Conservation (phyloP, 2,888 invertebrate genomes). For the Andrena dorsata region DNA sequence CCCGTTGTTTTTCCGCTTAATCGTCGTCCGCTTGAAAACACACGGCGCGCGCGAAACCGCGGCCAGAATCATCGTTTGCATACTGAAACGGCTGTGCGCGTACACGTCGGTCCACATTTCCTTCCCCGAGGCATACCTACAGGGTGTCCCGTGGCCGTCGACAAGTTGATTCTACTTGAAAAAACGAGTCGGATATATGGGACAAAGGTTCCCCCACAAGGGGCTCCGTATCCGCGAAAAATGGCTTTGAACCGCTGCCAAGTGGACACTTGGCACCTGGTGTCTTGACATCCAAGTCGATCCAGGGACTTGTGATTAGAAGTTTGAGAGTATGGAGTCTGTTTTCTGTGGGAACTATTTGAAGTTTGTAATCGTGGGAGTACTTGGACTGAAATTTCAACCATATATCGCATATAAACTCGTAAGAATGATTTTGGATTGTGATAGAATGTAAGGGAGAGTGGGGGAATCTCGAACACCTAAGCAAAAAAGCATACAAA, state of each 20-base stretch:
- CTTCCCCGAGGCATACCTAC: background rate
- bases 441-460: no score
- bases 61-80: conserved; percentile 14
- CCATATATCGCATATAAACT: no score
- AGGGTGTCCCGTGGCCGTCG: background rate
- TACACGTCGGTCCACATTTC: background rate
- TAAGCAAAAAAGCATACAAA: no score
- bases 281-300: background rate
- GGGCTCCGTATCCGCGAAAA: background rate
- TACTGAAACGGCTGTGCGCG: conserved; percentile 11
- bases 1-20: conserved; percentile 47
- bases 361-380: no score
- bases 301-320: no score
- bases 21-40: conserved; percentile 45
- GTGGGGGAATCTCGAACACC: no score
- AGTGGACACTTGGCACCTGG: background rate
- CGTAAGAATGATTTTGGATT: no score
- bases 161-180: background rate
- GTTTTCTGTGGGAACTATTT: no score
- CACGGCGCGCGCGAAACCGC: conserved; percentile 14
- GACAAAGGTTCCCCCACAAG: background rate
- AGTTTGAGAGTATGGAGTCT: no score
- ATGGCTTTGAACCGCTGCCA: conserved; percentile 1
- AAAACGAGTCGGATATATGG: background rate
- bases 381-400: no score